Conservation (phyloP, 2,888 invertebrate genomes). For the Xylophagus ater region DNA sequence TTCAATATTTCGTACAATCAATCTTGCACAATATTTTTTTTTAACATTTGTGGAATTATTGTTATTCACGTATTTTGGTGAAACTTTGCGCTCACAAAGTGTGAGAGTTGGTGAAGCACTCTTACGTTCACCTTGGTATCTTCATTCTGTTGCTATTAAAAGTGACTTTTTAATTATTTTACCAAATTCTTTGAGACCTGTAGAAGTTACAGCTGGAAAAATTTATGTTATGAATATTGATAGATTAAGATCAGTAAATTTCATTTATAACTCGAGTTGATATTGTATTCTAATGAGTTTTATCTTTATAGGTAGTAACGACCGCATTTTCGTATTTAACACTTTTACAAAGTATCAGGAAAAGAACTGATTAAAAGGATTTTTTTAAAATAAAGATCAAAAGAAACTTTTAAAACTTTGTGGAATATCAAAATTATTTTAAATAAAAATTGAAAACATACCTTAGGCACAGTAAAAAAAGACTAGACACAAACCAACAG, state of each 20-base stretch:
- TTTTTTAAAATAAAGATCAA: too few relatives aligned
- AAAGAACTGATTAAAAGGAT: too few relatives aligned
- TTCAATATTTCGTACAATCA: conserved; percentile 12
- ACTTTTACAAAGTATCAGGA: conserved; percentile 27
- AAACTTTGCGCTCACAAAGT: conserved; percentile 13
- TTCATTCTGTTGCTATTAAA: conserved; percentile 7
- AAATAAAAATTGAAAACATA: too few relatives aligned
- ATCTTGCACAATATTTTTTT: conserved; percentile 16
- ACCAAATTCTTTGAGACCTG: conserved; percentile 9
- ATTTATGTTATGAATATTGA: conserved; percentile 16
- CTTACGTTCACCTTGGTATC: conserved; percentile 15
- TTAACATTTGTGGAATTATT: conserved; percentile 16
- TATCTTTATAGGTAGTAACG: conserved; percentile 26
- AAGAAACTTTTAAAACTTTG: too few relatives aligned
- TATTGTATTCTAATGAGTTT: background rate
- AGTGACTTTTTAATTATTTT: conserved; percentile 14
- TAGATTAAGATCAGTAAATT: conserved; percentile 8
- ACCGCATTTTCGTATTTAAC: conserved; percentile 33
- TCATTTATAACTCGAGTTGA: background rate
- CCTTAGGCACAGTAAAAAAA: too few relatives aligned
- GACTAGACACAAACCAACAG: too few relatives aligned
- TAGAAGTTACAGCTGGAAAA: conserved; percentile 14
- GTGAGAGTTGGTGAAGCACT: conserved; percentile 15
- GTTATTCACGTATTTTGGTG: conserved; percentile 16
- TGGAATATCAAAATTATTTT: too few relatives aligned